A percentile compares a stretch with the other conserved stretches of the same genome.
Conservation (phyloP, 2,888 invertebrate species). For the Parnassius apollo region DNA sequence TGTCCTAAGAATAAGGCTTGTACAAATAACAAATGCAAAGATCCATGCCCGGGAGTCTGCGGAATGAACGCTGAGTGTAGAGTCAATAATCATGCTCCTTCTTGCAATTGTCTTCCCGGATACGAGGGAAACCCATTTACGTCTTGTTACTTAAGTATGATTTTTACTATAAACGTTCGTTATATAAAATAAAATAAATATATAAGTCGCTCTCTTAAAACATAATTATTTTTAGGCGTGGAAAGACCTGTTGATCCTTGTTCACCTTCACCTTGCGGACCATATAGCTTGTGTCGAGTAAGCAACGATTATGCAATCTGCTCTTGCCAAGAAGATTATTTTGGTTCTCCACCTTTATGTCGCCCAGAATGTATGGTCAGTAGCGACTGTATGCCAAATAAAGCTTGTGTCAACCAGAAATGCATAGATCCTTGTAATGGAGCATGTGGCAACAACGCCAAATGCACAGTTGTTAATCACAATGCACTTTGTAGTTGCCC, state of each 20-base stretch:
- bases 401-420: constrained; percentile 89
- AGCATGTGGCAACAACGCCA: constrained; percentile 90
- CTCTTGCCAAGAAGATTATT: constrained; percentile 88
- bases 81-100: constrained; percentile 90
- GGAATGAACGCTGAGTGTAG: constrained; percentile 91
- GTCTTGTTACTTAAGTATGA: constrained; percentile 83
- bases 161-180: constrained; percentile 3
- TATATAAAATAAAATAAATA: neutral
- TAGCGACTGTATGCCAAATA: constrained; percentile 90
- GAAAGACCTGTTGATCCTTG: constrained; percentile 78
- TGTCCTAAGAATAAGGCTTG: constrained; percentile 89
- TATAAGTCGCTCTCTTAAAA: neutral
- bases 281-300: constrained; percentile 88
- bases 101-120: constrained; percentile 87
- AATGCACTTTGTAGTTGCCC: constrained; percentile 92
- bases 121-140: constrained; percentile 89
- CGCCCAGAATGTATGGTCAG: constrained; percentile 91
- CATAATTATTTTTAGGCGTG: constrained; percentile 32
- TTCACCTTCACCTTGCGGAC: constrained; percentile 87
- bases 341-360: constrained; percentile 89
- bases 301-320: constrained; percentile 89
- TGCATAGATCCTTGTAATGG: constrained; percentile 91
- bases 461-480: constrained; percentile 91
- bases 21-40: constrained; percentile 90
- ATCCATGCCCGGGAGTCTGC: constrained; percentile 91